Evolutionary conservation across 2,888 invertebrate genomes (phyloP), one percentile per base, ranked within the genome.

Genomic region (Ormyrus nitidulus): DNA sequence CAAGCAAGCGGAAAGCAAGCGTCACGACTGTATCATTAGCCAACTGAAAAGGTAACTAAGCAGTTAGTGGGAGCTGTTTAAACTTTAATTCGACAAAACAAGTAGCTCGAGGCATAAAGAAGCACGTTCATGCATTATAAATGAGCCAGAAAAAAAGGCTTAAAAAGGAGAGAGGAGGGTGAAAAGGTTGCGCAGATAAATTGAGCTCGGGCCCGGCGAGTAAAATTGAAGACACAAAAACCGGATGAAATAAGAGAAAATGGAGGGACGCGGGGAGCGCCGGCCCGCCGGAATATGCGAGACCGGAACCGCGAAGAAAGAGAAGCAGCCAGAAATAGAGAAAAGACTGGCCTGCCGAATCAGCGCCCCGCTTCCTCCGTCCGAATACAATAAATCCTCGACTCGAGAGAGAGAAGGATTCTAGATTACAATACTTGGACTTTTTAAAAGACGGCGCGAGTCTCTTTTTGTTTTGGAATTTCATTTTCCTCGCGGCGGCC

Each of bases 381-480:
- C 13, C 49, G 65, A 46, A 58, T 56, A 59, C 56, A 73, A 78
- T 78, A 78, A 77, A 77, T 77, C 49, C 58, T 51, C 48, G 13
- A n/a, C 61, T 54, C 13, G 68, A 34, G 34, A 10, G 68, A 34
- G 34, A 10, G 19, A 71, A 46, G 11, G 59, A 61, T 51, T 66
- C 53, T 53, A 59, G 65, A 77, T 77, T 77, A 51, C 19, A 65
- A 70, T 64, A 56, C 70, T 74, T 13, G 19, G 7, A n/a, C 6
- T 53, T 54, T 54, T 73, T 64, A 71, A 71, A 49, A 34, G 13
- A 10, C 48, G 9, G 58, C 8, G 2, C 48, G 58, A 13, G 19
- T 13, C 49, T 48, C 51, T 53, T 54, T 68, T 58, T 64, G 77
- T 77, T 77, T 77, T 56, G 64, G 58, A 77, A 77, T 77, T 70